phyloP scores from a whole-genome alignment of 2,888 invertebrate species.

The Meghimatium bilineatum region DNA sequence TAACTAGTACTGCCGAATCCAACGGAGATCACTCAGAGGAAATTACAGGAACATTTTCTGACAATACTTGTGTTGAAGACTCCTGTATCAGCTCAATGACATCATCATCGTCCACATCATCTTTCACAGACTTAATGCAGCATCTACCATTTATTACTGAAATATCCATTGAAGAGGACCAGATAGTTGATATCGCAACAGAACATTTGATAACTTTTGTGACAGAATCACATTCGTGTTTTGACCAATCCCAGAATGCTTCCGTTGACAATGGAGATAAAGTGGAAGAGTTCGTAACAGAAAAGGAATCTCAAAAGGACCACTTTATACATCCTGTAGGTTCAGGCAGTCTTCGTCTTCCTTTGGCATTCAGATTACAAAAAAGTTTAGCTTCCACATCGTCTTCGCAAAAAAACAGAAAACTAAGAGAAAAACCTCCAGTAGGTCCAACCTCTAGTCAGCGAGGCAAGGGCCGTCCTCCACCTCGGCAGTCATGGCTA shows the following conservation, averaged over 20 bases:
- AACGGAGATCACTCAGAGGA: background rate
- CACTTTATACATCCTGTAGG: background rate
- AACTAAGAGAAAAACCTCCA: conserved; percentile 49
- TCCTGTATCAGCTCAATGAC: conserved; percentile 1
- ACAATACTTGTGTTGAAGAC: background rate
- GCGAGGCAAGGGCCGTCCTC: conserved; percentile 46
- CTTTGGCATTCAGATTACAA: conserved; percentile 45
- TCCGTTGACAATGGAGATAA: background rate
- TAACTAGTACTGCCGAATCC: background rate
- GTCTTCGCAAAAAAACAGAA: conserved; percentile 42
- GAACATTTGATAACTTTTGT: background rate
- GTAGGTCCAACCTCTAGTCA: conserved; percentile 21
- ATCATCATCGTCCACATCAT: background rate
- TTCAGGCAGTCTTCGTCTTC: conserved; percentile 42
- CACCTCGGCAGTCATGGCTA: conserved; percentile 79
- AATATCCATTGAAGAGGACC: conserved; percentile 38
- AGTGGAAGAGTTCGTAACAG: background rate
- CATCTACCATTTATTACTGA: conserved; percentile 24
- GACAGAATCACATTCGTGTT: background rate
- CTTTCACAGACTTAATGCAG: background rate
- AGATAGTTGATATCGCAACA: background rate
- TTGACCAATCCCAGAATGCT: conserved; percentile 40
- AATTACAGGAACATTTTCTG: background rate
- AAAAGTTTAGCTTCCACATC: conserved; percentile 25
- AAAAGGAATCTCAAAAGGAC: conserved; percentile 3